Conservation (phyloP, 2,113 vertebrate species). For the Nettapus auritus region DNA sequence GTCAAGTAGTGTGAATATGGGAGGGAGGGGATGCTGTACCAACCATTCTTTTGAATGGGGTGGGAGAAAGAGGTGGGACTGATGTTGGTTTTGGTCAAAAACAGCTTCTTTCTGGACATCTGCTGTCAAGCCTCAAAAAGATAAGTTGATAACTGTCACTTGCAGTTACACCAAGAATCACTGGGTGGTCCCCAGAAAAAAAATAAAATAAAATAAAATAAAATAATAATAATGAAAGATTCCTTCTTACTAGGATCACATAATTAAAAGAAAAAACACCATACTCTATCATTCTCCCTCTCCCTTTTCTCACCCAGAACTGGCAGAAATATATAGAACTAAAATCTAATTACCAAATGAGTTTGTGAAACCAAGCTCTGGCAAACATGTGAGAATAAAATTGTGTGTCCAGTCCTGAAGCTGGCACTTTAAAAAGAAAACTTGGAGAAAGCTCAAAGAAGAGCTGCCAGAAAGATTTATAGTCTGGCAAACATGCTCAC, state of each 20-base stretch:
- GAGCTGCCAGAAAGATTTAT: slow-evolving; percentile 37
- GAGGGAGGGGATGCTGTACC: neutral
- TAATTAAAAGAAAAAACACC: neutral
- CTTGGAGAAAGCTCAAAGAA: slow-evolving; percentile 43
- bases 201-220: neutral
- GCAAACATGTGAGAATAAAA: neutral
- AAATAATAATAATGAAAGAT: neutral
- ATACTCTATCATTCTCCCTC: neutral
- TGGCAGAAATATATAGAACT: slow-evolving; percentile 6
- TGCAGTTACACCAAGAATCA: neutral
- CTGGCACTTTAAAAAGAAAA: slow-evolving; percentile 22
- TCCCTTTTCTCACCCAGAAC: slow-evolving; percentile 30
- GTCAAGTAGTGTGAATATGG: neutral
- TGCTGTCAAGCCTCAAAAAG: neutral
- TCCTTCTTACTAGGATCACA: neutral
- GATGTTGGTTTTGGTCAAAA: neutral
- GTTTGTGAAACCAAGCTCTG: slow-evolving; percentile 2
- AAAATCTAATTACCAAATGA: neutral
- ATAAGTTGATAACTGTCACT: neutral
- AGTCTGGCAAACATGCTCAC: neutral
- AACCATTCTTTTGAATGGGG: neutral
- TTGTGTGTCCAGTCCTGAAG: neutral
- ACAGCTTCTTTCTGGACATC: neutral
- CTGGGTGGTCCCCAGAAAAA: neutral
- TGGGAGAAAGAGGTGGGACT: neutral